A percentile compares a stretch with the other conserved stretches of the same genome.
These are phyloP conservation scores for Etia nguti DNA, from an alignment of 2,113 vertebrate genomes.

Conservation along the genomic window DNA sequence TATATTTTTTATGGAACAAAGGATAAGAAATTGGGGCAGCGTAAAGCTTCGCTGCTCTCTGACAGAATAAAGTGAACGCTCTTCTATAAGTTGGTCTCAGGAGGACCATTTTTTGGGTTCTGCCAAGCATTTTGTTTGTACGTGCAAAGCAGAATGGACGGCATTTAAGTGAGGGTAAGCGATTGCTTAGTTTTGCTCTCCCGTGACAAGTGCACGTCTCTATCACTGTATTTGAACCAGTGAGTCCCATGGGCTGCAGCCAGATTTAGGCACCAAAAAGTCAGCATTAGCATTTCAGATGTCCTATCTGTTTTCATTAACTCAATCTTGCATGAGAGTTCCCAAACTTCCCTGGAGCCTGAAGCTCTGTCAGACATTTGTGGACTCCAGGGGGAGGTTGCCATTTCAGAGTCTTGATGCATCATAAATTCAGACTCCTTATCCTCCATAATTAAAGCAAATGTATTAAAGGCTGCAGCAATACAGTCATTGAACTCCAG, in stretches of 20 bases:
- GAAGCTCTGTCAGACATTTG: conserved; percentile 15
- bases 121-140: neutral
- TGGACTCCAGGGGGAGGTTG: neutral
- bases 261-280: conserved; percentile 30
- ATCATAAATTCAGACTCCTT: conserved; percentile 44
- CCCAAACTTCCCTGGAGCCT: neutral
- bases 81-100: neutral
- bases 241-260: neutral
- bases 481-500: neutral
- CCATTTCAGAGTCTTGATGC: conserved; percentile 28
- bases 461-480: conserved; percentile 27
- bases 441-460: conserved; percentile 57
- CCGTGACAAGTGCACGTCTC: neutral
- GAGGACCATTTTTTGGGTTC: neutral
- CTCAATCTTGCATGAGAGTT: conserved; percentile 7
- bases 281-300: conserved; percentile 54
- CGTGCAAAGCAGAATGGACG: neutral
- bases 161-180: neutral
- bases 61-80: neutral
- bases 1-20: conserved; percentile 5
- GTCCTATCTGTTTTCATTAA: conserved; percentile 37
- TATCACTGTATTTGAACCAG: neutral
- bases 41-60: neutral
- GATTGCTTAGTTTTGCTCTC: neutral
- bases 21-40: neutral